A percentile compares a stretch with the other conserved stretches of the same genome.
Conservation (phyloP, 1,140 invertebrate genomes). For the Maniola jurtina region DNA sequence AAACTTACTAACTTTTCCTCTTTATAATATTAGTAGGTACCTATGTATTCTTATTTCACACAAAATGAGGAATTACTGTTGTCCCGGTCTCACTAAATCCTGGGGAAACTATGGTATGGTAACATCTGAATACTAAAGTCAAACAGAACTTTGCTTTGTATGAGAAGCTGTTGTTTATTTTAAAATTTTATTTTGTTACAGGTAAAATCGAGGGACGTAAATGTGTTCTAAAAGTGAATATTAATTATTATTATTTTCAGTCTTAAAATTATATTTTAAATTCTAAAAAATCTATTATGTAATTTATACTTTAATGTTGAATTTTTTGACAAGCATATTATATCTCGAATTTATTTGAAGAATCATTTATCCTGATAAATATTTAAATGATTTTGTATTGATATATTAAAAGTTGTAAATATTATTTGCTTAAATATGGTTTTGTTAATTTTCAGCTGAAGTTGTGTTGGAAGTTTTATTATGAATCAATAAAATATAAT, state of each 20-base stretch:
- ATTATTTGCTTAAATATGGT: no score
- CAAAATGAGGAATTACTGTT: conserved; percentile 66
- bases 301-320: conserved; percentile 51
- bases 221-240: no score
- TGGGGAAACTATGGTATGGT: conserved; percentile 75
- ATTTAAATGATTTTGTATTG: background rate
- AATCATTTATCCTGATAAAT: conserved; percentile 20
- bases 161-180: background rate
- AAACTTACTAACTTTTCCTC: no score
- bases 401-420: no score
- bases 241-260: no score
- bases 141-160: background rate
- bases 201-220: background rate
- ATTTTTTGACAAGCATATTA: conserved; percentile 69
- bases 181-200: background rate
- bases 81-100: conserved; percentile 73
- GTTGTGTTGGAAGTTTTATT: no score
- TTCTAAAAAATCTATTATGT: no score
- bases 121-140: conserved; percentile 43
- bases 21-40: no score
- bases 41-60: no score
- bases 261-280: no score
- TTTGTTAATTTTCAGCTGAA: no score
- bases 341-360: conserved; percentile 58
- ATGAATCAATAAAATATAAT: no score